A percentile compares a stretch with the other conserved stretches of the same genome.
Evolutionary conservation across 2,113 vertebrate genomes (phyloP).

Genomic region (Archocentrus centrarchus): DNA sequence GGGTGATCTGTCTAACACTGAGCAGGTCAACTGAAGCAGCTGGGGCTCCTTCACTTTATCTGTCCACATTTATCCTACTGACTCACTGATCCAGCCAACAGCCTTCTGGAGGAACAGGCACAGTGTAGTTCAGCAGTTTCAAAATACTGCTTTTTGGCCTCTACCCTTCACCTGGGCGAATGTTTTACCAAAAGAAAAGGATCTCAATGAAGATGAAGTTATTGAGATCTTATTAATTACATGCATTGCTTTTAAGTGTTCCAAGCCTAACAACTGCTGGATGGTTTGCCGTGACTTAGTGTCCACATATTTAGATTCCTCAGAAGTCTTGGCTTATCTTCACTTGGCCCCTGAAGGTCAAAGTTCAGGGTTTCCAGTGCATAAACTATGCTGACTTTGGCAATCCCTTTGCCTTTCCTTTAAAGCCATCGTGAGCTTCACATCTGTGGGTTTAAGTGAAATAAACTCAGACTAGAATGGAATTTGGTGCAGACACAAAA

Average conservation of each 20-base stretch:
- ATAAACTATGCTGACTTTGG: neutral
- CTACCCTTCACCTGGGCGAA: neutral
- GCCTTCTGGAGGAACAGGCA: neutral
- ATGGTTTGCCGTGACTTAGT: neutral
- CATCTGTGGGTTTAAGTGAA: conserved; percentile 8
- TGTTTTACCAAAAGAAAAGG: neutral
- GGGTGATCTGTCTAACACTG: neutral
- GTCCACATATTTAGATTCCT: neutral
- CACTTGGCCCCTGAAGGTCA: neutral
- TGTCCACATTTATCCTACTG: neutral
- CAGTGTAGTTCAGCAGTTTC: neutral
- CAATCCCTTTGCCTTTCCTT: neutral
- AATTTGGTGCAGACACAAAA: neutral
- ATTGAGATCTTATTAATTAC: neutral
- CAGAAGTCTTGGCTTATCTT: neutral
- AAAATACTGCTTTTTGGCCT: neutral
- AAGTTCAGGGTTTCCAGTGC: neutral
- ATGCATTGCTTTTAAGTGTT: neutral
- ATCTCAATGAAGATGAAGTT: neutral
- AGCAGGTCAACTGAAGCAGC: neutral
- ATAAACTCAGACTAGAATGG: neutral
- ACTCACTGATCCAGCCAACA: neutral
- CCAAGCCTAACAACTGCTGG: neutral
- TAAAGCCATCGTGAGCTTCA: neutral
- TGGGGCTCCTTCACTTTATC: neutral